Percentiles rank a stretch among this genome's conserved stretches.
phyloP scores from a whole-genome alignment of 2,797 vertebrate species.

The Spizella passerina region DNA sequence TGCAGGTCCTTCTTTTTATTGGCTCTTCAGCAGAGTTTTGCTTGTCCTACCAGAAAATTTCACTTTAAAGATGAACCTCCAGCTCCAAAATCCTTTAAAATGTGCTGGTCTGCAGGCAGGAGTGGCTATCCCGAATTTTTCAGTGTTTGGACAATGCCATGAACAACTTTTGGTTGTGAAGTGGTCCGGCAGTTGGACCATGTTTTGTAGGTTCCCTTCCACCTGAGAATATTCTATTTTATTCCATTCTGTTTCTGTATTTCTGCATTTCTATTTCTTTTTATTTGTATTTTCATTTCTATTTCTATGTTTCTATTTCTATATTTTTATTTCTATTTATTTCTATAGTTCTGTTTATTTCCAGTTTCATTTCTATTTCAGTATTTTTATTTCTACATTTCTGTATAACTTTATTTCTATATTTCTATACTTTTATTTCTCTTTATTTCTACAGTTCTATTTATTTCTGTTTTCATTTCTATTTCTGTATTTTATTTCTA shows the following conservation, averaged over 20 bases:
- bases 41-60: neutral
- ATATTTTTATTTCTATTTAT: neutral
- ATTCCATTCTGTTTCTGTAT: neutral
- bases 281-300: neutral
- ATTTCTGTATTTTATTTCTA: neutral
- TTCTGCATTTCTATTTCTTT: neutral
- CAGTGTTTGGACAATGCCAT: neutral
- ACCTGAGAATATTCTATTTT: neutral
- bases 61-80: rapidly evolving
- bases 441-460: too few species aligned
- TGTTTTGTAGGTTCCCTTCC: neutral
- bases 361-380: too few species aligned
- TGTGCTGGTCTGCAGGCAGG: neutral
- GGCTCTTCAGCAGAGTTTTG: neutral
- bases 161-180: neutral
- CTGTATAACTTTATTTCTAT: rapidly evolving
- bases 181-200: neutral
- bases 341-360: neutral
- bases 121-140: rapidly evolving
- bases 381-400: too few species aligned
- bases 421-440: neutral
- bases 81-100: neutral
- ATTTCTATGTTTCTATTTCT: neutral
- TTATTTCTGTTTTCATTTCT: neutral
- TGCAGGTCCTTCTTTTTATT: neutral